Evolutionary conservation across 2,888 invertebrate genomes (phyloP).

Genomic region (Eupithecia subfuscata): DNA sequence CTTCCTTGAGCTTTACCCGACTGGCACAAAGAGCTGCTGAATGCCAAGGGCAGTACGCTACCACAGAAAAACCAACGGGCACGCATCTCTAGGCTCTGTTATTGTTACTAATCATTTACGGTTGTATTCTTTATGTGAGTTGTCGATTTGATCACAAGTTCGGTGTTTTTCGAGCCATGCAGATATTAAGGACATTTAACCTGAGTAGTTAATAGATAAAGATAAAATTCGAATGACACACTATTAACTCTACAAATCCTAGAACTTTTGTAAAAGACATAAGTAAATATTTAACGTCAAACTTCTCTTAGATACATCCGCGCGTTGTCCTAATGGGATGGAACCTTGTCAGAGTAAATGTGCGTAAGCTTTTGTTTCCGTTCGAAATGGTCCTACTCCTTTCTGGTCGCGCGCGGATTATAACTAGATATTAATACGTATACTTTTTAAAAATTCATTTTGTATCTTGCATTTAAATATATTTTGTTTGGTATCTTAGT

Average conservation of each 20-base stretch:
- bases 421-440: too few relatives aligned
- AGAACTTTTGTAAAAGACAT: background rate
- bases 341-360: too few relatives aligned
- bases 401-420: too few relatives aligned
- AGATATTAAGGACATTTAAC: background rate
- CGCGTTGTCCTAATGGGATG: too few relatives aligned
- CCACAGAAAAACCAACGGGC: conserved; percentile 16
- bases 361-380: too few relatives aligned
- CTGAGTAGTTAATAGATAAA: background rate
- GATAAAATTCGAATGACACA: too few relatives aligned
- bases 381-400: too few relatives aligned
- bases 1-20: conserved; percentile 25
- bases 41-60: conserved; percentile 31
- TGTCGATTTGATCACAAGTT: background rate
- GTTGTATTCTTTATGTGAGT: background rate
- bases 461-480: too few relatives aligned
- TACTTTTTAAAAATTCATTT: too few relatives aligned
- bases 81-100: conserved; percentile 13
- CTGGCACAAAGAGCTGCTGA: conserved; percentile 23
- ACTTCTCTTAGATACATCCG: too few relatives aligned
- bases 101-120: conserved; percentile 16
- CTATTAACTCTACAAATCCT: background rate
- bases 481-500: too few relatives aligned
- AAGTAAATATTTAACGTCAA: too few relatives aligned
- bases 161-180: background rate